Percentiles rank a stretch among this genome's conserved stretches.
phyloP scores from a whole-genome alignment of 1,140 invertebrate species.

The Adoxophyes honmai region DNA sequence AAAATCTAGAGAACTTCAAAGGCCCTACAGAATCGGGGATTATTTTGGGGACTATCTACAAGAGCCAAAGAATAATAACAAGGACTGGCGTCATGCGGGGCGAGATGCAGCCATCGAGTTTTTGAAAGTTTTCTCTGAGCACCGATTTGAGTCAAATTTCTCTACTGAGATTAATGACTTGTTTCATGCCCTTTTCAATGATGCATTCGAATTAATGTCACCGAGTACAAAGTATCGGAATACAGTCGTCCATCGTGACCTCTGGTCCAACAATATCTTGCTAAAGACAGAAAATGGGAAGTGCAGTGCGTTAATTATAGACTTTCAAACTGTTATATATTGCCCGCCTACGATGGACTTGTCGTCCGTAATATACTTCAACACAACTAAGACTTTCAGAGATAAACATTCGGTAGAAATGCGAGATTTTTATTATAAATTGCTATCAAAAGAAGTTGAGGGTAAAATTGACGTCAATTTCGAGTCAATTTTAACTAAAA shows the following conservation, averaged over 20 bases:
- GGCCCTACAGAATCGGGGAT: conserved; percentile 67
- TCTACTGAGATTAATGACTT: conserved; percentile 27
- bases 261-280: conserved; percentile 82
- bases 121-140: conserved; percentile 61
- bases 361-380: conserved; percentile 73
- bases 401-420: conserved; percentile 47
- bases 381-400: conserved; percentile 66
- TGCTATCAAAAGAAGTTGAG: conserved; percentile 56
- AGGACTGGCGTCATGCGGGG: conserved; percentile 64
- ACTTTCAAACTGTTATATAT: conserved; percentile 81
- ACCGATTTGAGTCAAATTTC: conserved; percentile 38
- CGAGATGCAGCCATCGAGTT: conserved; percentile 65
- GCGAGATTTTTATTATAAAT: conserved; percentile 65
- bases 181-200: conserved; percentile 54
- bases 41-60: conserved; percentile 74
- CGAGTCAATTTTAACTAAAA: conserved; percentile 39
- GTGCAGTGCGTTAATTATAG: conserved; percentile 76
- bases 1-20: conserved; percentile 53
- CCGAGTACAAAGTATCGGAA: conserved; percentile 76
- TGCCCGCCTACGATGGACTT: conserved; percentile 74
- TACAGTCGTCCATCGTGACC: conserved; percentile 79
- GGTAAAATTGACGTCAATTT: conserved; percentile 47
- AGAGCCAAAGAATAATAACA: conserved; percentile 48
- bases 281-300: conserved; percentile 72
- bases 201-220: conserved; percentile 63